Evolutionary conservation across 2,113 vertebrate genomes (phyloP).

Genomic region (Oryzias javanicus): DNA sequence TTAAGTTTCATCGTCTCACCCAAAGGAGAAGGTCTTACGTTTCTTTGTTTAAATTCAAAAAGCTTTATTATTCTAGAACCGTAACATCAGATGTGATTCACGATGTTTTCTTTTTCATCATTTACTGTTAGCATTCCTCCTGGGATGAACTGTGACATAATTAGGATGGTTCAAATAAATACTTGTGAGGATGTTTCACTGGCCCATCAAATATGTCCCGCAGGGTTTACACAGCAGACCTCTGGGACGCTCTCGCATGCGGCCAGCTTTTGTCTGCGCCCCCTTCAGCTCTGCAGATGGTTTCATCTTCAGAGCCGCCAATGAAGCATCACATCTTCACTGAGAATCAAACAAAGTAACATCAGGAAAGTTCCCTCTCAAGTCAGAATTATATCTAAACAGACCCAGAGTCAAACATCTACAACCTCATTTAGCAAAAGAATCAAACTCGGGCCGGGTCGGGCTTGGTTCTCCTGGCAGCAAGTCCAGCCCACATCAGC

Average conservation of each 20-base stretch:
- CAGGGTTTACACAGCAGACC: slow-evolving; percentile 58
- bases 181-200: slow-evolving; percentile 67
- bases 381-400: neutral
- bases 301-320: neutral
- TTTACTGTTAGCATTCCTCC: slow-evolving; percentile 69
- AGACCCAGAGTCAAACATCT: no score
- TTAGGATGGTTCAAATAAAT: slow-evolving; percentile 76
- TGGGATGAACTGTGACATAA: slow-evolving; percentile 66
- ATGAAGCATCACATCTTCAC: neutral
- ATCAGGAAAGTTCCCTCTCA: neutral
- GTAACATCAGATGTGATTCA: neutral
- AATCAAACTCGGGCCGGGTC: no score
- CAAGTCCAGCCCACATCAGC: no score
- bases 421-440: no score
- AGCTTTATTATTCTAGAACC: no score
- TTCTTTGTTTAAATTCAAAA: no score
- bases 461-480: no score
- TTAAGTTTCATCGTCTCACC: no score
- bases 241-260: slow-evolving; percentile 14
- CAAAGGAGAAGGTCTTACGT: no score
- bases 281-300: neutral
- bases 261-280: slow-evolving; percentile 51
- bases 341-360: neutral
- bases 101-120: slow-evolving; percentile 63
- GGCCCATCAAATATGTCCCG: slow-evolving; percentile 51